Percentiles rank a stretch among this genome's conserved stretches.
Conservation (phyloP, 2,888 invertebrate genomes). For the Tinea semifulvella region DNA sequence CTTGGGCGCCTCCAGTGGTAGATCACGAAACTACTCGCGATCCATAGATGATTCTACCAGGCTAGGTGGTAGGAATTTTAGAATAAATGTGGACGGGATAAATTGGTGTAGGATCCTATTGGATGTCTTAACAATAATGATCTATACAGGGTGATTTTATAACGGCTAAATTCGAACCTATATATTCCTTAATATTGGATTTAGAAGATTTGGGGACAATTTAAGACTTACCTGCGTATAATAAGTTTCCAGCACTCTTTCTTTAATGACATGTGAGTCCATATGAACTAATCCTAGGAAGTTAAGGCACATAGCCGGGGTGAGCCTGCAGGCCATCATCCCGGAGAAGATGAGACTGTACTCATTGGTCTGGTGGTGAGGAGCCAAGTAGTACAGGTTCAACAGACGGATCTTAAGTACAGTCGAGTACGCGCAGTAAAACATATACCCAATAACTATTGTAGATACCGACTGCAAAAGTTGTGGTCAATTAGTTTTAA, state of each 20-base stretch:
- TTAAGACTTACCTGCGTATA: conserved; percentile 85
- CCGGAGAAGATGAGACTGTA: conserved; percentile 99
- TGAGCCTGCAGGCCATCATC: conserved; percentile 96
- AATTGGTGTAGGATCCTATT: no score
- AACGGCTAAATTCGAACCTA: no score
- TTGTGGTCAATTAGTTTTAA: background rate
- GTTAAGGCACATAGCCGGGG: conserved; percentile 98
- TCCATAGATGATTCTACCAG: no score
- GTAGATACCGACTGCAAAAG: conserved; percentile 83
- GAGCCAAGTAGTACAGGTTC: conserved; percentile 96
- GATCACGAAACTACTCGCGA: no score
- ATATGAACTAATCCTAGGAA: conserved; percentile 97
- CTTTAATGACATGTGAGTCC: conserved; percentile 93
- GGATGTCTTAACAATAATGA: no score
- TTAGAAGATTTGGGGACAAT: no score
- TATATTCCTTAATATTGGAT: no score
- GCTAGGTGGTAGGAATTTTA: no score
- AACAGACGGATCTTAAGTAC: conserved; percentile 95
- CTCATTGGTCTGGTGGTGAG: conserved; percentile 98
- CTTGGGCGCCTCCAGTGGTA: no score
- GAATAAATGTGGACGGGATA: no score
- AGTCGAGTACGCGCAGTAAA: conserved; percentile 98
- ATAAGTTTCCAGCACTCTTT: conserved; percentile 84
- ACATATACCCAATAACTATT: conserved; percentile 90
- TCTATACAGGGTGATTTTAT: no score